These are phyloP conservation scores for Trimorus sp. DNA, from an alignment of 2,888 invertebrate genomes.

Conservation along the genomic window DNA sequence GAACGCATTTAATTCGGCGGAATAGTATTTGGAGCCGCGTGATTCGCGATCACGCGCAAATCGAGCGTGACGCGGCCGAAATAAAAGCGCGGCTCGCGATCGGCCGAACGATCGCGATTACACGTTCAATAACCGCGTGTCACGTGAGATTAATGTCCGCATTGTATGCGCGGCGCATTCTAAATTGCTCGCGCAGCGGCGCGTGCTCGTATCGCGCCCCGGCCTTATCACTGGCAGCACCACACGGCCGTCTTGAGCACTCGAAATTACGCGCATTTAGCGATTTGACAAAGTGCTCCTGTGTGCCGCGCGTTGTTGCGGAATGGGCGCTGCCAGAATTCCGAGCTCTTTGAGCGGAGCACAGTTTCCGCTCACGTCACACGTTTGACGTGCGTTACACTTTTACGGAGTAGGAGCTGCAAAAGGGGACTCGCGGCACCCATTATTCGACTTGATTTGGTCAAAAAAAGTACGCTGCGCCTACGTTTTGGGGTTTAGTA, in stretches of 20 bases:
- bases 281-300: conserved; percentile 27
- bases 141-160: conserved; percentile 50
- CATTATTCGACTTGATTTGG: no score
- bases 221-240: conserved; percentile 37
- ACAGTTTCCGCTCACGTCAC: no score
- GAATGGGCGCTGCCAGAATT: no score
- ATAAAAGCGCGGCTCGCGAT: no score
- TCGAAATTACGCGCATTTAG: conserved; percentile 20
- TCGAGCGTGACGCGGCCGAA: not conserved
- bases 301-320: not conserved
- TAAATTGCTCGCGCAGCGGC: conserved; percentile 44
- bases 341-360: no score
- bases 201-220: conserved; percentile 11
- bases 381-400: no score
- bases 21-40: no score
- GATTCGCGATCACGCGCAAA: not conserved
- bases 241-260: conserved; percentile 33
- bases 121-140: conserved; percentile 48
- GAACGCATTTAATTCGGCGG: no score
- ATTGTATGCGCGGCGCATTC: conserved; percentile 33
- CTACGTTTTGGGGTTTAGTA: no score
- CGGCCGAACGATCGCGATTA: conserved; percentile 27
- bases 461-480: no score
- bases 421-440: no score
- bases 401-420: no score